phyloP scores from a whole-genome alignment of 2,888 invertebrate genomes.

The Hydrotaea diabolus region DNA sequence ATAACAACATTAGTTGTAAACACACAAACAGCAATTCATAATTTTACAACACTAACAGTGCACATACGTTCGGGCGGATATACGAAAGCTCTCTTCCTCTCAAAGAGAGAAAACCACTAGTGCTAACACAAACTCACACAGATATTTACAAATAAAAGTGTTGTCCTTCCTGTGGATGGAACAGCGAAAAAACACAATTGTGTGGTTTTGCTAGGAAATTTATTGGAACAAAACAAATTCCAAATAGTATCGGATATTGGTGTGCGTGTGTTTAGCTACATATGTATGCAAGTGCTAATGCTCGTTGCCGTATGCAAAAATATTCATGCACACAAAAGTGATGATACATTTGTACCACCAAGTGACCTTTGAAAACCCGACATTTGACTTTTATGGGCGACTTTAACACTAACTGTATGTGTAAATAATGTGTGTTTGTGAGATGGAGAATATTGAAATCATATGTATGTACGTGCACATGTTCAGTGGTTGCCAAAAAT shows the following conservation, averaged over 20 bases:
- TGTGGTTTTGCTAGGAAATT: constrained; percentile 25
- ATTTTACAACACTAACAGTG: constrained; percentile 1
- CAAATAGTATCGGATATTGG: neutral
- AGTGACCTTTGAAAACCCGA: neutral
- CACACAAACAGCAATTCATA: constrained; percentile 12
- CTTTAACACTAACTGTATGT: neutral
- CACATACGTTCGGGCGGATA: neutral
- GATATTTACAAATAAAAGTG: neutral
- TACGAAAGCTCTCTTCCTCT: neutral
- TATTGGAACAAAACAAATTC: constrained; percentile 24
- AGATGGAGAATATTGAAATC: neutral
- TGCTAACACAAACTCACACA: neutral
- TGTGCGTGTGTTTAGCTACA: neutral
- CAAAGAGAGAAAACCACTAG: neutral
- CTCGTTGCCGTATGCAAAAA: neutral
- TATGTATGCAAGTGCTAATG: neutral
- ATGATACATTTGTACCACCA: neutral
- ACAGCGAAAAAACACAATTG: constrained; percentile 23
- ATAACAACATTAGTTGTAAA: constrained; percentile 34
- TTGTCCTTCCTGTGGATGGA: neutral
- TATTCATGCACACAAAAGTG: neutral
- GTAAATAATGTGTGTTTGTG: neutral
- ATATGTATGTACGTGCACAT: neutral
- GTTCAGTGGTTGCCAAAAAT: neutral
- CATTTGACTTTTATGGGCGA: constrained; percentile 4